Conservation (phyloP, 1,140 invertebrate genomes). For the Aphelenchoides avenae region DNA sequence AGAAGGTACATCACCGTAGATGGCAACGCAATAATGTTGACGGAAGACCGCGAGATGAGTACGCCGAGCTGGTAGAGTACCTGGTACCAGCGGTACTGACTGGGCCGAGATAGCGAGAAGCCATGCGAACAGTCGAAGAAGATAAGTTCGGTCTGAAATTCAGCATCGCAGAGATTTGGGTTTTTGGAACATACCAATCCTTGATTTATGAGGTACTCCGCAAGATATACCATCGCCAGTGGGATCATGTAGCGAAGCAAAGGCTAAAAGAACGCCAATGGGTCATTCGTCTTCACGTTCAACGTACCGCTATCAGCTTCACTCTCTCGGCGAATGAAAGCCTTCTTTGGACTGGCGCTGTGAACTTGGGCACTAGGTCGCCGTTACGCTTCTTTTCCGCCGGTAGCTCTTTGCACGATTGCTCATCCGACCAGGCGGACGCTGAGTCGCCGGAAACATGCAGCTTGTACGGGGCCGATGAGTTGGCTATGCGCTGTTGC, state of each 20-base stretch:
- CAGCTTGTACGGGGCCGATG: neutral
- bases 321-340: conserved; percentile 10
- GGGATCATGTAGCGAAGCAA: conserved; percentile 76
- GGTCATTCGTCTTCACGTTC: neutral
- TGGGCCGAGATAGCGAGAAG: conserved; percentile 19
- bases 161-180: neutral
- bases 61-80: conserved; percentile 82
- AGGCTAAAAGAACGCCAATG: conserved; percentile 33
- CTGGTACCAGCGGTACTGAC: conserved; percentile 77
- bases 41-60: conserved; percentile 78
- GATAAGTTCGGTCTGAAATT: conserved; percentile 23
- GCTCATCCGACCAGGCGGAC: no score
- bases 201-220: conserved; percentile 86
- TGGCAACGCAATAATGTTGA: conserved; percentile 68
- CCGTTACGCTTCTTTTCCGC: neutral
- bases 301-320: conserved; percentile 10
- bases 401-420: neutral
- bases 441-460: neutral
- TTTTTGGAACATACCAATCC: conserved; percentile 68
- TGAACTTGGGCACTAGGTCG: neutral
- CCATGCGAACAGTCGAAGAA: conserved; percentile 45
- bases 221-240: conserved; percentile 74
- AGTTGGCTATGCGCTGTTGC: conserved; percentile 6
- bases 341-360: conserved; percentile 5
- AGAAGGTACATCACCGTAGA: conserved; percentile 72